These are phyloP conservation scores for Neomorphus geoffroyi DNA, from an alignment of 2,797 vertebrate species.

Conservation along the genomic window DNA sequence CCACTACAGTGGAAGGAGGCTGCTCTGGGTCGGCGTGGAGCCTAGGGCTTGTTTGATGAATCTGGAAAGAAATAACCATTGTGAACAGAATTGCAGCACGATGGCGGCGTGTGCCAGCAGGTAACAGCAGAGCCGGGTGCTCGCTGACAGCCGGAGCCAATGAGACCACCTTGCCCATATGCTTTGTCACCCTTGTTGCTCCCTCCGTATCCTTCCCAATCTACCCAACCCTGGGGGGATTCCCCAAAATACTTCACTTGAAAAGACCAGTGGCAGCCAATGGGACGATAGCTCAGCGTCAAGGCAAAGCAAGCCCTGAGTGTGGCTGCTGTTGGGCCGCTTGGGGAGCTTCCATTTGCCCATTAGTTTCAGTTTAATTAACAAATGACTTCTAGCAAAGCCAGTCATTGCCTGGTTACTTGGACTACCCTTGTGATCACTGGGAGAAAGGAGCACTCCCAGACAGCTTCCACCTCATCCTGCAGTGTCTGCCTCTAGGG, in stretches of 20 bases:
- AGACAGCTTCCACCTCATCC: neutral
- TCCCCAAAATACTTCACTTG: neutral
- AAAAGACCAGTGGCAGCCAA: neutral
- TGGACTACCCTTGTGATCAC: neutral
- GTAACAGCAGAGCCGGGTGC: neutral
- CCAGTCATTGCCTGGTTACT: fast-evolving
- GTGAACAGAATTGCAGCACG: neutral
- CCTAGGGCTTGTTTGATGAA: neutral
- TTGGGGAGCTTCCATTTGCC: neutral
- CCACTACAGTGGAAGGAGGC: neutral
- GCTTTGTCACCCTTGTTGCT: neutral
- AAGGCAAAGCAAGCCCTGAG: neutral
- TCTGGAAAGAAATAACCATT: neutral
- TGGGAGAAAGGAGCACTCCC: neutral
- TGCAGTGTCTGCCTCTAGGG: neutral
- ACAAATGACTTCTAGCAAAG: neutral
- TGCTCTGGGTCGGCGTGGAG: neutral
- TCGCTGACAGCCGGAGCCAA: neutral
- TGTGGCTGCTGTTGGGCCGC: neutral
- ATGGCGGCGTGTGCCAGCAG: fast-evolving
- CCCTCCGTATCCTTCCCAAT: neutral
- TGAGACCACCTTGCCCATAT: neutral
- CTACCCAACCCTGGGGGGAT: neutral
- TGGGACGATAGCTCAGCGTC: neutral
- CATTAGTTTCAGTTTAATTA: neutral